Conservation (phyloP, 2,888 invertebrate species). For the Chymomyza caudatula region DNA sequence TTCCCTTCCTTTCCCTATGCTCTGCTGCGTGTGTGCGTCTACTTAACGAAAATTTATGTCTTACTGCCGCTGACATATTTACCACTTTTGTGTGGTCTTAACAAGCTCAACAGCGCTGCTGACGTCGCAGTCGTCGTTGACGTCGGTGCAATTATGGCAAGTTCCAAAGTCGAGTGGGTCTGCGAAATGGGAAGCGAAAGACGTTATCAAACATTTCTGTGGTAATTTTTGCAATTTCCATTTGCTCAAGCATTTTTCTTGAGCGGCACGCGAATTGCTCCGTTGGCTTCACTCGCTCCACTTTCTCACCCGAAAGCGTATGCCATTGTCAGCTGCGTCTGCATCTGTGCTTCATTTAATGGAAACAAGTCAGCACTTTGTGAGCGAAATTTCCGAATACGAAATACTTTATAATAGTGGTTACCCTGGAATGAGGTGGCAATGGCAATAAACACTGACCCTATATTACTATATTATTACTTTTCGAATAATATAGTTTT, state of each 20-base stretch:
- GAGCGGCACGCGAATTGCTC: neutral
- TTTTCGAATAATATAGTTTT: too few relatives aligned
- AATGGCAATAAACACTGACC: too few relatives aligned
- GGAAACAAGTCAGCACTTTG: constrained; percentile 39
- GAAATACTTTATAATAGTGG: neutral
- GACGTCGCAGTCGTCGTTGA: neutral
- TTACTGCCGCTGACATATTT: constrained; percentile 71
- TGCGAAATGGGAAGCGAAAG: constrained; percentile 26
- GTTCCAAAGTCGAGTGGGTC: constrained; percentile 40
- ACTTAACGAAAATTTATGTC: constrained; percentile 72
- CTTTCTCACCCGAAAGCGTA: neutral
- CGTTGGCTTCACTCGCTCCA: neutral
- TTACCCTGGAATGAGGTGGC: neutral
- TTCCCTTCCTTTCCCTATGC: constrained; percentile 14
- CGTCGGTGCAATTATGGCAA: constrained; percentile 46
- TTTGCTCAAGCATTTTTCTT: constrained; percentile 1
- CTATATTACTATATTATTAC: too few relatives aligned
- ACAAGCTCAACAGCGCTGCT: neutral
- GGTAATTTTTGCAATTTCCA: constrained; percentile 18
- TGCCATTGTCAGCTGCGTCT: neutral
- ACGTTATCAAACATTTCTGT: constrained; percentile 27
- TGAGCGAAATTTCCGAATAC: neutral
- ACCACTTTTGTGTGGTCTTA: constrained; percentile 58
- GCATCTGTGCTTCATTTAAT: constrained; percentile 62
- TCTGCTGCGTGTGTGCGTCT: constrained; percentile 66